Evolutionary conservation across 2,113 vertebrate species (phyloP).

Genomic region (Cololabis saira): DNA sequence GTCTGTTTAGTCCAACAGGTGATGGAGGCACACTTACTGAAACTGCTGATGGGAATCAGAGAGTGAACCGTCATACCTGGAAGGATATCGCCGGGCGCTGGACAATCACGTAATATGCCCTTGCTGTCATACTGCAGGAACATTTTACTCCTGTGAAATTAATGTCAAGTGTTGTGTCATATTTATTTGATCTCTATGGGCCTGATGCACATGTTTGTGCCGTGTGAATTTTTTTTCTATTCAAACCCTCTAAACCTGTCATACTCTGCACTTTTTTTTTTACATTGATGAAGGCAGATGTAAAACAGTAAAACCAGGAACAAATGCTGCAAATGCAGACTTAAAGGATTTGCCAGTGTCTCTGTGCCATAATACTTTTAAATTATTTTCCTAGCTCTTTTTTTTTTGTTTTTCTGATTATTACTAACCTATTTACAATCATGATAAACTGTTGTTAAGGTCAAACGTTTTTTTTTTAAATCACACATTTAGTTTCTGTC

Average conservation of each 20-base stretch:
- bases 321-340: too few species aligned
- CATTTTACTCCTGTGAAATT: not conserved
- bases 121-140: slow-evolving; percentile 2
- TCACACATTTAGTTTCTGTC: too few species aligned
- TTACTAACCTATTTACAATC: too few species aligned
- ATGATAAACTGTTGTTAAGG: too few species aligned
- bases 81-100: slow-evolving; percentile 10
- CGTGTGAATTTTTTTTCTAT: slow-evolving; percentile 11
- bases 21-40: slow-evolving; percentile 93
- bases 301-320: too few species aligned
- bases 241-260: not conserved
- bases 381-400: too few species aligned
- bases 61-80: slow-evolving; percentile 78
- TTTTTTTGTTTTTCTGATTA: too few species aligned
- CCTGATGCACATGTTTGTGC: slow-evolving; percentile 12
- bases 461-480: too few species aligned
- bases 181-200: slow-evolving; percentile 1
- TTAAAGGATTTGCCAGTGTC: too few species aligned
- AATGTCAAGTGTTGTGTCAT: not conserved
- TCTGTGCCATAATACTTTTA: too few species aligned
- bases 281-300: not conserved
- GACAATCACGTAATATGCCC: slow-evolving; percentile 41
- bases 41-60: slow-evolving; percentile 93
- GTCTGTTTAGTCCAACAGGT: slow-evolving; percentile 93
- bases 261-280: slow-evolving; percentile 12